Evolutionary conservation across 2,797 vertebrate species (phyloP).

Genomic region (Caiman crocodilus): DNA sequence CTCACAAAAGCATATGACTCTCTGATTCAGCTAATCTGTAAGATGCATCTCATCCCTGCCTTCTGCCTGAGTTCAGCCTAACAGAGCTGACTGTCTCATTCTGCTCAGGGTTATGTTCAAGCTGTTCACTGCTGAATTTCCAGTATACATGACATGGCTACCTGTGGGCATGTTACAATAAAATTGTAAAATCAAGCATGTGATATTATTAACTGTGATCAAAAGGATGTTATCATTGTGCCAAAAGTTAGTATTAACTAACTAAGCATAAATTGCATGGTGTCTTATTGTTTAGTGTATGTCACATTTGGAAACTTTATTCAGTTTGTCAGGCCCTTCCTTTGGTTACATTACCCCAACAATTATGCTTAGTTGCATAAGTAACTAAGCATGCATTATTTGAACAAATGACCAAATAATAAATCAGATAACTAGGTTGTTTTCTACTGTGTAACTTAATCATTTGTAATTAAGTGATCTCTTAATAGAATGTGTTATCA

Average conservation of each 20-base stretch:
- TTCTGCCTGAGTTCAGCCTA: too few species aligned
- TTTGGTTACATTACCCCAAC: not conserved
- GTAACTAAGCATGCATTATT: not conserved
- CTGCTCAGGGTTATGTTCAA: not conserved
- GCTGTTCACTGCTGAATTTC: not conserved
- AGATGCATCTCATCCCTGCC: too few species aligned
- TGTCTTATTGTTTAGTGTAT: not conserved
- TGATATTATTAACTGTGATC: not conserved
- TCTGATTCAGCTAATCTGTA: too few species aligned
- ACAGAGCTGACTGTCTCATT: too few species aligned
- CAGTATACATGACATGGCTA: not conserved
- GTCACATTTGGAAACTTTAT: not conserved
- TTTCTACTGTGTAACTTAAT: slow-evolving; percentile 34
- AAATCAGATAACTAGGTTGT: not conserved
- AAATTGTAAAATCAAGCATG: not conserved
- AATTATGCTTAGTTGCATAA: not conserved
- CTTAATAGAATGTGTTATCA: slow-evolving; percentile 3
- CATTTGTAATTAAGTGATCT: slow-evolving; percentile 9
- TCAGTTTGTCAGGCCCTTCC: not conserved
- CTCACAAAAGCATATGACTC: too few species aligned
- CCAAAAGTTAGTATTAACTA: not conserved
- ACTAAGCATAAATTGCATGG: not conserved
- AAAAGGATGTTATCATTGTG: not conserved
- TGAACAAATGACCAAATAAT: not conserved
- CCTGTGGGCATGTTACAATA: not conserved